Conservation (phyloP, 1,140 invertebrate species). For the Heliconius nattereri region DNA sequence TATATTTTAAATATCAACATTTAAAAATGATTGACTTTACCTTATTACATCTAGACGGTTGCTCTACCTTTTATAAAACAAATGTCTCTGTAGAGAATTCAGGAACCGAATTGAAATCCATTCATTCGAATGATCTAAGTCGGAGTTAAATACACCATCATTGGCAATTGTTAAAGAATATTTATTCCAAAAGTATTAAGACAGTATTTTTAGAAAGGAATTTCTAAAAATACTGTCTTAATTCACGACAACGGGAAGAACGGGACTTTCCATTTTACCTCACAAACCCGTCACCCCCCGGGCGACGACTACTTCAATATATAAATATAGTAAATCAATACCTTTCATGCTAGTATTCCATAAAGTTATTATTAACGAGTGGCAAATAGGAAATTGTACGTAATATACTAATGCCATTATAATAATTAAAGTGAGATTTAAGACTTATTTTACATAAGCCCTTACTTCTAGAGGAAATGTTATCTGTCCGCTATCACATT, state of each 20-base stretch:
- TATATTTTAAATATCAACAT: no score
- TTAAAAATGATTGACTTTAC: neutral
- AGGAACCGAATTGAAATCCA: neutral
- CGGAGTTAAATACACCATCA: neutral
- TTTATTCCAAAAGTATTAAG: no score
- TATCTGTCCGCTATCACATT: slow-evolving; percentile 40
- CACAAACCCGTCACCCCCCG: no score
- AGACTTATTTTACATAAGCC: slow-evolving; percentile 38
- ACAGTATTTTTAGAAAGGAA: no score
- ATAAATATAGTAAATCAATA: slow-evolving; percentile 9
- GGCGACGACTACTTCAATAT: neutral
- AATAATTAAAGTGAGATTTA: slow-evolving; percentile 25
- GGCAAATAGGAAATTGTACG: slow-evolving; percentile 9
- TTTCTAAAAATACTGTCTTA: no score
- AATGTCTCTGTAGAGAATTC: neutral
- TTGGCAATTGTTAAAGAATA: neutral
- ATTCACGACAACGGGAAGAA: no score
- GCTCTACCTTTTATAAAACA: neutral
- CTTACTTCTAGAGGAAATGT: slow-evolving; percentile 45
- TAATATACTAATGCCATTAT: slow-evolving; percentile 12
- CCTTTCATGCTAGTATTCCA: slow-evolving; percentile 9
- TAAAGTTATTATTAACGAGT: slow-evolving; percentile 14
- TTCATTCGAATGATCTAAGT: neutral
- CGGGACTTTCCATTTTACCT: no score
- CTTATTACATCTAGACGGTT: neutral